Evolutionary conservation across 2,888 invertebrate genomes (phyloP).

Genomic region (Charanyca ferruginea): DNA sequence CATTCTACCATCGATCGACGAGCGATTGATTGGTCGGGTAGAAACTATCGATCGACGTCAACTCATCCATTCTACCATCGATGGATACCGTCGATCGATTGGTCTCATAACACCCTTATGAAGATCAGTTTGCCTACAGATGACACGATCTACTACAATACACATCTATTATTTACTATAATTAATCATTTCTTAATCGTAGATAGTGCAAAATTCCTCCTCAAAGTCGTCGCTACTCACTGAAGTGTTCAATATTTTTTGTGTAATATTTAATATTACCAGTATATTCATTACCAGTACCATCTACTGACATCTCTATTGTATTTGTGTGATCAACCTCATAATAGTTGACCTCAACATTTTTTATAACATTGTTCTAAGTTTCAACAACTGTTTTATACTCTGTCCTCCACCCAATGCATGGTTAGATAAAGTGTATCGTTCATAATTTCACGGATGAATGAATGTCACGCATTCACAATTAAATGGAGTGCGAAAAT

Average conservation of each 20-base stretch:
- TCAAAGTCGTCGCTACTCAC: neutral
- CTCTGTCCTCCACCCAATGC: slow-evolving; percentile 44
- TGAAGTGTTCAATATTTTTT: slow-evolving; percentile 30
- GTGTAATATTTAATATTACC: slow-evolving; percentile 7
- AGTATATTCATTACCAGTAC: slow-evolving; percentile 41
- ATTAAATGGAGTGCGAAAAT: slow-evolving; percentile 49
- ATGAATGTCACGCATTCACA: slow-evolving; percentile 50
- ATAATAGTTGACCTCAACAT: slow-evolving; percentile 51
- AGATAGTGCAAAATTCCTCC: neutral
- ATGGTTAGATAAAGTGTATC: slow-evolving; percentile 41
- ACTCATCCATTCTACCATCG: too few relatives aligned
- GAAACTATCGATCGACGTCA: too few relatives aligned
- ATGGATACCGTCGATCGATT: too few relatives aligned
- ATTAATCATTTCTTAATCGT: neutral
- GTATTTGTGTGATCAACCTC: slow-evolving; percentile 50
- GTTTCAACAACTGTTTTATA: slow-evolving; percentile 38
- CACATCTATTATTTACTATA: too few relatives aligned
- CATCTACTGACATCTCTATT: slow-evolving; percentile 47
- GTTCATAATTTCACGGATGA: slow-evolving; percentile 46
- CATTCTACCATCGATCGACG: too few relatives aligned
- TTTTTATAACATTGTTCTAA: slow-evolving; percentile 48
- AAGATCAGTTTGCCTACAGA: too few relatives aligned
- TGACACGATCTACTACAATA: too few relatives aligned
- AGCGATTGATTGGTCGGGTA: too few relatives aligned
- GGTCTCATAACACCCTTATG: too few relatives aligned